A percentile compares a stretch with the other conserved stretches of the same genome.
These are phyloP conservation scores for Labroides dimidiatus DNA, from an alignment of 2,797 vertebrate genomes.

Conservation along the genomic window DNA sequence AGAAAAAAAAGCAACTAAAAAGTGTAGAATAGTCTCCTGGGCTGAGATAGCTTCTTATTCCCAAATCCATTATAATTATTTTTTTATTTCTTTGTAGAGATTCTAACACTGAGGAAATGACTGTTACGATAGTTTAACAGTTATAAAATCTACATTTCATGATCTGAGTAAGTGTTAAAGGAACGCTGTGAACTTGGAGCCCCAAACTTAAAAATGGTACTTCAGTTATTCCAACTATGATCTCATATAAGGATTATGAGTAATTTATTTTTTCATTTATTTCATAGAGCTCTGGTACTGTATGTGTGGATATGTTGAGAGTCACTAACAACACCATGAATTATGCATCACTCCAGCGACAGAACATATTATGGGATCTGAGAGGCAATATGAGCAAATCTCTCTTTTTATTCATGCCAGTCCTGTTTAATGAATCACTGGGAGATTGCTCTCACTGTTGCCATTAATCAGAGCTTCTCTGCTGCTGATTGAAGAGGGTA, in stretches of 20 bases:
- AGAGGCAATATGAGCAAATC: slow-evolving; percentile 81
- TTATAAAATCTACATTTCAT: slow-evolving; percentile 70
- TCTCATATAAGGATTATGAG: slow-evolving; percentile 64
- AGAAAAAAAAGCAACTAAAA: no score
- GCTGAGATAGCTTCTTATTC: no score
- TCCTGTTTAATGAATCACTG: slow-evolving; percentile 82
- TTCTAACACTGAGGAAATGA: slow-evolving; percentile 25
- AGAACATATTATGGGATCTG: slow-evolving; percentile 81
- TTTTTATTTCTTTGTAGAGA: no score
- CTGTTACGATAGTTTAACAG: slow-evolving; percentile 62
- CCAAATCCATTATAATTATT: no score
- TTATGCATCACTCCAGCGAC: slow-evolving; percentile 78
- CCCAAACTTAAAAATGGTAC: slow-evolving; percentile 52
- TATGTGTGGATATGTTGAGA: slow-evolving; percentile 49
- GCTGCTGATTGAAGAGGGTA: slow-evolving; percentile 80
- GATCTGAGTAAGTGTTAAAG: slow-evolving; percentile 63
- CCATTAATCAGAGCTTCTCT: slow-evolving; percentile 82
- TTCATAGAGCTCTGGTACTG: slow-evolving; percentile 47
- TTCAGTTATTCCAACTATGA: slow-evolving; percentile 66
- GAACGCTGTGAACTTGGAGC: slow-evolving; percentile 57
- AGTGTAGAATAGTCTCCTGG: no score
- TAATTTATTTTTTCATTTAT: slow-evolving; percentile 64
- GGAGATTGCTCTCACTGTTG: slow-evolving; percentile 81
- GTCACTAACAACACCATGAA: slow-evolving; percentile 80
- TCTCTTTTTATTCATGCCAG: slow-evolving; percentile 83